Evolutionary conservation across 2,888 invertebrate species (phyloP), one percentile per base, ranked within the genome.

Genomic region (Vesta saturnalis): DNA sequence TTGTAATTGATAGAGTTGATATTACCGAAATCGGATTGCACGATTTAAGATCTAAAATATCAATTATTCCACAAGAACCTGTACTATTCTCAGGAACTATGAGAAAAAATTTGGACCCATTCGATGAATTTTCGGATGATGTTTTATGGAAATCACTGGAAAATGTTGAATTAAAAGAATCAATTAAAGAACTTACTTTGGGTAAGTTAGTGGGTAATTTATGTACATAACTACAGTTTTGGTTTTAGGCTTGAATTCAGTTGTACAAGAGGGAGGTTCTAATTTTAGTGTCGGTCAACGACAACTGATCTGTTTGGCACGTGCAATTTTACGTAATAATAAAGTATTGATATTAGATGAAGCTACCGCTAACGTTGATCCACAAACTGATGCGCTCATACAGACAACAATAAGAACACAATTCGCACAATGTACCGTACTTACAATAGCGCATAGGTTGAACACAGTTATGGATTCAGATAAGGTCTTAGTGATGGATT

Each of bases 101-200:
- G 39, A 39, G 39, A 1, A 91, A 92, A 79, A 97, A 97, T 85
- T 86, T 97, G 67, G 96, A 96, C 85, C 96, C 96, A 0, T 95
- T 96, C 82, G 89, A 92, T 71, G 90, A 92, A 78, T 92, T 91
- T 79, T 86, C 89, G 0, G 96, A 96, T 77, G 87, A 88, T 10
- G 88, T 91, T 65, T 84, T 97, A 0, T 96, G 96, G 96, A 87
- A 89, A 70, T 94, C 94, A 0, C 83, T 97, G 21, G 94, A 94
- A 74, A 93, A 95, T 84, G 92, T 93, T 57, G 91, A 93, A 78
- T 78, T 96, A 30, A 94, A 94, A 78, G 89, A 90, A 58, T 88
- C 89, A 0, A 88, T 94, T 35, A 81, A 84, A 69, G 91, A 87
- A 35, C 79, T 92, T 69, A 86, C 90, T 0, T 87, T 88, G 18